phyloP scores from a whole-genome alignment of 2,888 invertebrate species.

The Drosophila differens region DNA sequence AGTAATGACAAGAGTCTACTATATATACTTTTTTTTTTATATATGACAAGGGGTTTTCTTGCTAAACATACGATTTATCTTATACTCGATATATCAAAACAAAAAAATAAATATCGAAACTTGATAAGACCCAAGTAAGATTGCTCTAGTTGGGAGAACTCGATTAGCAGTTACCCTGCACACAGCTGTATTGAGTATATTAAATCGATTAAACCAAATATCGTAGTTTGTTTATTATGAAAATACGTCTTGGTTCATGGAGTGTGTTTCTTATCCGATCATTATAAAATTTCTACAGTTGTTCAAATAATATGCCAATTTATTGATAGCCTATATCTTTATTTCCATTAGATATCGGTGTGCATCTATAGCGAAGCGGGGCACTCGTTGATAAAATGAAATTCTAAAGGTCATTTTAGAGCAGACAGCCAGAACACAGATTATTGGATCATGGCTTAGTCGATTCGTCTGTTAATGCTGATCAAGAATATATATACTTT shows the following conservation, averaged over 20 bases:
- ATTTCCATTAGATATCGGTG: background rate
- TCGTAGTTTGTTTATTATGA: background rate
- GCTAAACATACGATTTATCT: background rate
- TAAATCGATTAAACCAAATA: background rate
- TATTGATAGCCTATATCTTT: background rate
- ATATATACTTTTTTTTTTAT: background rate
- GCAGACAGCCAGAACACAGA: too few relatives aligned
- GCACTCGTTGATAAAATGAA: too few relatives aligned
- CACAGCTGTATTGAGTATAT: background rate
- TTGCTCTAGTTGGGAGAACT: background rate
- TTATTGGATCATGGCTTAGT: too few relatives aligned
- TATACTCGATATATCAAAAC: background rate
- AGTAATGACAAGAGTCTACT: background rate
- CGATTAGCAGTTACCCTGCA: background rate
- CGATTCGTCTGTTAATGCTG: too few relatives aligned
- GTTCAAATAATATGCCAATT: background rate
- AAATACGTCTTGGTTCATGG: background rate
- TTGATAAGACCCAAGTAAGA: background rate
- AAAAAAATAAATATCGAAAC: background rate
- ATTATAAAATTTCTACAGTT: background rate
- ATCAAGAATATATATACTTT: too few relatives aligned
- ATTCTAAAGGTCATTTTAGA: too few relatives aligned
- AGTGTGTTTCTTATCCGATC: background rate
- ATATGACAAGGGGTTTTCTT: background rate
- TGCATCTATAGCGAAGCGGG: background rate